Evolutionary conservation across 2,888 invertebrate genomes (phyloP), one percentile per base, ranked within the genome.

Genomic region (Smittia sp.): DNA sequence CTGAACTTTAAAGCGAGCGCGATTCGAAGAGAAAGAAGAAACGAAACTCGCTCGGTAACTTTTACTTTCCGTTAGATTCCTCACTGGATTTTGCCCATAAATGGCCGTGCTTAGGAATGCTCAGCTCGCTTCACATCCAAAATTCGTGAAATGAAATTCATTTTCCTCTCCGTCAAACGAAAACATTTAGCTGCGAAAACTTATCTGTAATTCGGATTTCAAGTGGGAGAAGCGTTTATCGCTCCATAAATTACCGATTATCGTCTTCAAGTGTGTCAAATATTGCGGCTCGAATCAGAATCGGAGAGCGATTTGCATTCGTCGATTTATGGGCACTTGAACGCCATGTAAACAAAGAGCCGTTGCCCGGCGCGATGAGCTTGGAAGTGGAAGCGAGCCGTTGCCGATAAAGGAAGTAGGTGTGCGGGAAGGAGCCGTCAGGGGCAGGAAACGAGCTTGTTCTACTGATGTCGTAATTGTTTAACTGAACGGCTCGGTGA

Each of bases 51-150:
- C 11, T 22, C 18, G 58, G 58, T 58, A 58, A 58, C 58, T 58
- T 58, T 58, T 58, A 58, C 58, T 58, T 58, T 58, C 58, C 58
- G 58, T 58, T 58, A 58, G 58, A 58, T 46, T 46, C 46, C 15
- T 15, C 15, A 46, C 11, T n/a, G n/a, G 46, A 46, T 46, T 46
- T 46, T 11, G 11, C 3, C 46, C 46, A n/a, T 11, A 46, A 46
- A 46, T 46, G 46, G 46, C 2, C 15, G 46, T 3, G 15, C 15
- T 46, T 46, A 13, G 32, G 32, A 32, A 32, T 32, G 32, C 9
- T 32, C 4, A 32, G 9, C 9, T 32, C 9, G 32, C 32, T 32
- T 32, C 32, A 32, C 4, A 3, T 32, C 32, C 32, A 32, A 32
- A 32, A 6, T 32, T n/a, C n/a, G n/a, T n/a, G n/a, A n/a, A n/a